Evolutionary conservation across 2,797 vertebrate species (phyloP), one percentile per base, ranked within the genome.

Genomic region (Dendrocincla tyrannina): DNA sequence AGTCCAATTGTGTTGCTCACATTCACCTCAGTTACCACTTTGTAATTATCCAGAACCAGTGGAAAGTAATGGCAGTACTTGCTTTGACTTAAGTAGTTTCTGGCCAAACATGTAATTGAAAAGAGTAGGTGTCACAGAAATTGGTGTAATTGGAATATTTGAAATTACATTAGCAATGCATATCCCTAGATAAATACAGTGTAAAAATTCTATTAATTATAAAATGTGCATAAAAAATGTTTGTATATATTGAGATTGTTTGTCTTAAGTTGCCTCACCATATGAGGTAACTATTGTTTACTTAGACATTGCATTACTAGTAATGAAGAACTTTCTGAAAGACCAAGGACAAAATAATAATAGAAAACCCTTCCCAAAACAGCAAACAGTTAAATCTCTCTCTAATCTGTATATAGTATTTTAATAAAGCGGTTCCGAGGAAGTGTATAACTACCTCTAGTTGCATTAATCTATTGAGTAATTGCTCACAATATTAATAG

Each of bases 241-340:
- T 96, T 88, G 33, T 85, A 15, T 92, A 58, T 95, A 52, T 70
- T 1, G 4, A 85, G 67, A 77, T 70, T 91, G 78, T 89, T 96
- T 94, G 62, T 85, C 69, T 81, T 70, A 60, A 74, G 52, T 95
- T 93, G 63, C 60, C 56, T 91, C 78, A 75, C 49, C 52, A 25
- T 74, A 67, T 90, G 80, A 85, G 77, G 88, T 77, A 85, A 93
- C 42, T 85, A 12, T 93, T 95, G 77, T 96, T 93, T 95, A 93
- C 70, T 87, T 83, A 69, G 67, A 76, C 60, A 22, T 80, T 85
- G 68, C 56, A 87, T 25, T 87, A 75, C 53, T 74, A 53, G 42
- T 10, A 39, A 55, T 68, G 59, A 95, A 88, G 41, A 93, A 60
- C 80, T 91, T 95, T 94, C 37, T 91, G 49, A 88, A 91, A 85